Conservation (phyloP, 2,888 invertebrate species). For the Parnassius orleans region DNA sequence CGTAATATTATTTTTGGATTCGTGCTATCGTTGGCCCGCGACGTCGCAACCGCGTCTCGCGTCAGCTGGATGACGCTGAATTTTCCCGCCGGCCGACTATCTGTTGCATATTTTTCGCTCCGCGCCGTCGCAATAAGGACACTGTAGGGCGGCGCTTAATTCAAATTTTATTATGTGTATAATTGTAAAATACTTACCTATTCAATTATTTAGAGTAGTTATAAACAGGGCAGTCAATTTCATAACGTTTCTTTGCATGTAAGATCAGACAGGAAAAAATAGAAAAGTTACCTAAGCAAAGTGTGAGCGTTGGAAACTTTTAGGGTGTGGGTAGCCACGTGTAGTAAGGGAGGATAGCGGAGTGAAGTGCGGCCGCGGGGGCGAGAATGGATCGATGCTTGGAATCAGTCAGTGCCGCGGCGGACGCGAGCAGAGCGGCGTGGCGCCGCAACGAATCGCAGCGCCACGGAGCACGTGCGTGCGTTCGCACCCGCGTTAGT, state of each 20-base stretch:
- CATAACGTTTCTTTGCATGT: too few species aligned
- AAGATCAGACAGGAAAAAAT: neutral
- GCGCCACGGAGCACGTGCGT: slow-evolving; percentile 64
- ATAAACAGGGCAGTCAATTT: too few species aligned
- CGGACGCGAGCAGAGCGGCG: slow-evolving; percentile 74
- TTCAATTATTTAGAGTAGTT: too few species aligned
- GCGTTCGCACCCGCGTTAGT: slow-evolving; percentile 66
- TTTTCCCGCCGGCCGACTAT: slow-evolving; percentile 71
- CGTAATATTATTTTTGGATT: slow-evolving; percentile 64
- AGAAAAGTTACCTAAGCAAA: slow-evolving; percentile 28
- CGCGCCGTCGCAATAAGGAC: slow-evolving; percentile 58
- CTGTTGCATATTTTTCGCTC: slow-evolving; percentile 70
- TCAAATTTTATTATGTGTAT: slow-evolving; percentile 38
- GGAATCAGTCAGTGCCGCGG: slow-evolving; percentile 68
- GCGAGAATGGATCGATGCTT: slow-evolving; percentile 33
- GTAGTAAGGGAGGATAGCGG: slow-evolving; percentile 38
- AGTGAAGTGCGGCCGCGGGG: slow-evolving; percentile 45
- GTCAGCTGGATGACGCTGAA: slow-evolving; percentile 57
- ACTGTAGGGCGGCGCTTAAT: slow-evolving; percentile 42
- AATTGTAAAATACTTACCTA: too few species aligned
- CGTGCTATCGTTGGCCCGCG: slow-evolving; percentile 48
- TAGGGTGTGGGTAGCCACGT: slow-evolving; percentile 41
- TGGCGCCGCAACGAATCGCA: slow-evolving; percentile 61
- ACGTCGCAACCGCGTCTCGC: slow-evolving; percentile 45
- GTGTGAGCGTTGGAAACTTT: slow-evolving; percentile 37